Evolutionary conservation across 2,797 vertebrate genomes (phyloP).

Genomic region (Emydoidea blandingii): DNA sequence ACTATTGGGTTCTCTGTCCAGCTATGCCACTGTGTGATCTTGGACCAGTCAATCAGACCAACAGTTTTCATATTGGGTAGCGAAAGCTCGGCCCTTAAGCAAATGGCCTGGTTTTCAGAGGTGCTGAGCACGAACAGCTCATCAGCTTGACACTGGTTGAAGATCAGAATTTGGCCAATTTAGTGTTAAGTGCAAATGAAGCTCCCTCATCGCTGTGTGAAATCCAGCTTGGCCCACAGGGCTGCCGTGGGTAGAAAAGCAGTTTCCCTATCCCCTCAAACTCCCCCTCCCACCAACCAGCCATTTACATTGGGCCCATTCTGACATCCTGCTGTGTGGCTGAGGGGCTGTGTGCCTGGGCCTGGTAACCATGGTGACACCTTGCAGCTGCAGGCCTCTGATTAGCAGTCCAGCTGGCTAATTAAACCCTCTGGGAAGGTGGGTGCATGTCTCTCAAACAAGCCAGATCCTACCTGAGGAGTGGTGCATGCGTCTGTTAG

Average conservation of each 20-base stretch:
- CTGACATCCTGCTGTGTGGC: background rate
- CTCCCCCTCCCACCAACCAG: background rate
- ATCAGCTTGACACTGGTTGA: background rate
- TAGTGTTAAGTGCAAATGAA: background rate
- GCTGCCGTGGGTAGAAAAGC: background rate
- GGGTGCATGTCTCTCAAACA: background rate
- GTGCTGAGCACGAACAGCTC: background rate
- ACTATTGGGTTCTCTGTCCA: background rate
- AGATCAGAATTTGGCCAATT: background rate
- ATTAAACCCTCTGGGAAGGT: constrained; percentile 46
- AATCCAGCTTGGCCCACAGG: background rate
- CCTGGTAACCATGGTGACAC: constrained; percentile 24
- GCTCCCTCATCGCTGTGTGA: background rate
- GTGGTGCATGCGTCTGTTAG: background rate
- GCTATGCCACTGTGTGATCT: background rate
- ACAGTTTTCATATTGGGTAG: background rate
- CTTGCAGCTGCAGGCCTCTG: constrained; percentile 2
- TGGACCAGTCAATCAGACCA: background rate
- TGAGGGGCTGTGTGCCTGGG: background rate
- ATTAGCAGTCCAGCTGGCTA: constrained; percentile 14
- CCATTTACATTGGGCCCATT: background rate
- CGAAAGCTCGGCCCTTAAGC: background rate
- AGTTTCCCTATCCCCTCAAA: background rate
- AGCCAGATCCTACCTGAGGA: background rate
- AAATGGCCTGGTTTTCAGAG: background rate